Percentiles rank a stretch among this genome's conserved stretches.
phyloP scores from a whole-genome alignment of 1,140 invertebrate species.

The Drosophila neocordata region DNA sequence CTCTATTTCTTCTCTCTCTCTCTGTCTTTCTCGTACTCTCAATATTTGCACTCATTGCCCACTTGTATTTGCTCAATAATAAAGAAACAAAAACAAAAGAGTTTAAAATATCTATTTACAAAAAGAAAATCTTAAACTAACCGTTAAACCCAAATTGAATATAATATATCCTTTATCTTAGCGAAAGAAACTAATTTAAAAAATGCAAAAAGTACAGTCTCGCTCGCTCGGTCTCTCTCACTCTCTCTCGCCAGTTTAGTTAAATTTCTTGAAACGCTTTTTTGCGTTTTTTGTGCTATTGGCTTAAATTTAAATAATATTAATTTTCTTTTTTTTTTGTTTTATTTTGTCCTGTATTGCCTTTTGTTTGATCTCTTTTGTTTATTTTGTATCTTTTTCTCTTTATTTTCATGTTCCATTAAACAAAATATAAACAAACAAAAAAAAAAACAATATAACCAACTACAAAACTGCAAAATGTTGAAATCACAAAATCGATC shows the following conservation, averaged over 20 bases:
- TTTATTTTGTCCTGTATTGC: constrained; percentile 62
- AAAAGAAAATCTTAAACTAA: not conserved
- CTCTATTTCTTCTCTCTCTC: constrained; percentile 20
- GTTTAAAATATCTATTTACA: constrained; percentile 12
- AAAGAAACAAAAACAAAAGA: constrained; percentile 59
- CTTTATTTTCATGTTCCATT: constrained; percentile 82
- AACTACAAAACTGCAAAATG: constrained; percentile 35
- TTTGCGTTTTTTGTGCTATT: constrained; percentile 6
- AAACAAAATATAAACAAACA: constrained; percentile 36
- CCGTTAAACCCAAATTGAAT: too few relatives aligned
- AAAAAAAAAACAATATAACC: constrained; percentile 26
- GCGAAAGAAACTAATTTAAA: not conserved
- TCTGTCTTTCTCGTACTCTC: constrained; percentile 20
- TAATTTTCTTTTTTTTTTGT: constrained; percentile 44
- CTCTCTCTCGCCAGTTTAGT: not conserved
- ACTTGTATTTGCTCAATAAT: constrained; percentile 13
- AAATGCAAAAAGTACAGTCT: not conserved
- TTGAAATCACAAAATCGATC: not conserved
- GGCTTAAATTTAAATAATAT: constrained; percentile 16
- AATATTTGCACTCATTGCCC: not conserved
- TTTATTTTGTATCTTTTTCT: constrained; percentile 82
- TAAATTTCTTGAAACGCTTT: not conserved
- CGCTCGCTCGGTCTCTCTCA: too few relatives aligned
- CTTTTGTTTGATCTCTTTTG: constrained; percentile 77
- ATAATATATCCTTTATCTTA: too few relatives aligned